Evolutionary conservation across 2,888 invertebrate species (phyloP).

Genomic region (Macropis europaea): DNA sequence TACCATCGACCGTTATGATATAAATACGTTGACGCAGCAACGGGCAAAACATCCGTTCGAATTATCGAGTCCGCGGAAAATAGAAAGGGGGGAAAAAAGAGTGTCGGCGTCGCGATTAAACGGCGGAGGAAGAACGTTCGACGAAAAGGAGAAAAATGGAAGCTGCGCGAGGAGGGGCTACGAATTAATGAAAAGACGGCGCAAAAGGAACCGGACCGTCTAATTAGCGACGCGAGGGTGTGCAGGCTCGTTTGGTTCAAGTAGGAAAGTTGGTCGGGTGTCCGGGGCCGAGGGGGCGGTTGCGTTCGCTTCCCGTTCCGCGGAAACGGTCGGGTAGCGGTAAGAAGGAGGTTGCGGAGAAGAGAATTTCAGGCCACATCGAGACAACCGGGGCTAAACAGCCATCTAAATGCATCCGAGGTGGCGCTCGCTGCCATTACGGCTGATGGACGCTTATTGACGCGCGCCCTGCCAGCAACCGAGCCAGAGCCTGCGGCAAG

Average conservation of each 20-base stretch:
- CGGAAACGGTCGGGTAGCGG: constrained; percentile 46
- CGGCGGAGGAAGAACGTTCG: background rate
- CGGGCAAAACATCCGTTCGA: constrained; percentile 46
- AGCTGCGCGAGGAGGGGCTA: constrained; percentile 53
- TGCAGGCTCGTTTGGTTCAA: constrained; percentile 36
- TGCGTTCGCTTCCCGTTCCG: constrained; percentile 47
- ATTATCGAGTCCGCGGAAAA: constrained; percentile 3
- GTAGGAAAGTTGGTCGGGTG: constrained; percentile 43
- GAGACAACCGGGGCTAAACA: constrained; percentile 80
- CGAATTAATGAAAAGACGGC: constrained; percentile 70
- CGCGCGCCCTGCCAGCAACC: constrained; percentile 77
- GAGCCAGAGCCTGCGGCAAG: constrained; percentile 68
- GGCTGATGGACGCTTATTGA: constrained; percentile 80
- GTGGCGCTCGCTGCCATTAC: constrained; percentile 80
- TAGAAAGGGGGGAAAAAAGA: background rate
- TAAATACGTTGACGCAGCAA: constrained; percentile 44
- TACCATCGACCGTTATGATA: constrained; percentile 43
- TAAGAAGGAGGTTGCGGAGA: constrained; percentile 48
- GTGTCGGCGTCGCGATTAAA: background rate
- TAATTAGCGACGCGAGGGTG: constrained; percentile 62
- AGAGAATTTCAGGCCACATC: constrained; percentile 72
- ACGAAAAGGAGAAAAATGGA: background rate
- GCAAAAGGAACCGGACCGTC: constrained; percentile 66
- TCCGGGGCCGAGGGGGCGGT: constrained; percentile 27
- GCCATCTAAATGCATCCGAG: constrained; percentile 80